A percentile compares a stretch with the other conserved stretches of the same genome.
Evolutionary conservation across 2,888 invertebrate species (phyloP).

Genomic region (Noctua janthina): DNA sequence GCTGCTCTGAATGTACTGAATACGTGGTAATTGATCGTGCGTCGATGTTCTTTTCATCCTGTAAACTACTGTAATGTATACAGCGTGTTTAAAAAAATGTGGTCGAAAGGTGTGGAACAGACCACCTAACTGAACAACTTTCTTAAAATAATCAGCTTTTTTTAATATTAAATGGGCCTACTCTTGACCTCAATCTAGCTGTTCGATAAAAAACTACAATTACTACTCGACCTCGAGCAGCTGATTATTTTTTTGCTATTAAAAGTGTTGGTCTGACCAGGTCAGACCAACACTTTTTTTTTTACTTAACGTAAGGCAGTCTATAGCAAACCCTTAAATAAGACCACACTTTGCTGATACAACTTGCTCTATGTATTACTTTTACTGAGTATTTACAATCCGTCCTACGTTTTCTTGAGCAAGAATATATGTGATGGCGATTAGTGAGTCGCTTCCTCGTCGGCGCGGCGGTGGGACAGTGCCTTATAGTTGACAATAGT

Average conservation of each 20-base stretch:
- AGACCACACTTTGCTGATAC: neutral
- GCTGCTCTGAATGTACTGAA: too few relatives aligned
- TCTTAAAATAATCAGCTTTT: neutral
- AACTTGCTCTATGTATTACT: neutral
- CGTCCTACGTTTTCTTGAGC: neutral
- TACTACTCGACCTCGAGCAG: too few relatives aligned
- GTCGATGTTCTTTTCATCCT: too few relatives aligned
- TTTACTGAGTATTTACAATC: neutral
- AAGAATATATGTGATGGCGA: neutral
- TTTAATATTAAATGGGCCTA: too few relatives aligned
- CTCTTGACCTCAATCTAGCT: too few relatives aligned
- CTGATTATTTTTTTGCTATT: too few relatives aligned
- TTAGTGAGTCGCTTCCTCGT: neutral
- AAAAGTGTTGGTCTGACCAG: too few relatives aligned
- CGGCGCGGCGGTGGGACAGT: neutral
- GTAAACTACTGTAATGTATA: too few relatives aligned
- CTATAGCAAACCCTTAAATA: neutral
- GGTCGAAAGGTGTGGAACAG: neutral
- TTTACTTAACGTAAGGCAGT: too few relatives aligned
- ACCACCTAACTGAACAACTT: neutral
- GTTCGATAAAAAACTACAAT: neutral
- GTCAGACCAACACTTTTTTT: too few relatives aligned
- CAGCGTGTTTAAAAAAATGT: neutral
- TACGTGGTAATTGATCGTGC: too few relatives aligned
- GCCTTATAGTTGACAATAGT: slow-evolving; percentile 15